phyloP scores from a whole-genome alignment of 2,797 vertebrate species.

The Typhlichthys subterraneus region DNA sequence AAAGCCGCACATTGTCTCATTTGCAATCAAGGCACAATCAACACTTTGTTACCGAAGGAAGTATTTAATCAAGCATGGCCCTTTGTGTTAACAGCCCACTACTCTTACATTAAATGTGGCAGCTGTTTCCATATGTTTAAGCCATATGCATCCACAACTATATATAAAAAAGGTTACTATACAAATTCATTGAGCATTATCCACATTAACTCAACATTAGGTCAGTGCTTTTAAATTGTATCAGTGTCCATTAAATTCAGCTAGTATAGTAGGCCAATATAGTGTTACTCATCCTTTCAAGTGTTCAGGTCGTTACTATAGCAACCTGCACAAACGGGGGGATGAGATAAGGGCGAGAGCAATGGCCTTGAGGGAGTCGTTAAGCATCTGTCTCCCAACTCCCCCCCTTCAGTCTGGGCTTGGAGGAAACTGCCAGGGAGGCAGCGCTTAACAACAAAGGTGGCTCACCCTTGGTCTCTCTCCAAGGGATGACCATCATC shows the following conservation, averaged over 20 bases:
- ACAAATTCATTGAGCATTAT: conserved; percentile 22
- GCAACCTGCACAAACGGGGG: conserved; percentile 77
- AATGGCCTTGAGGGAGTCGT: conserved; percentile 79
- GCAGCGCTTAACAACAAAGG: conserved; percentile 77
- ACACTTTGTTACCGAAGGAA: background rate
- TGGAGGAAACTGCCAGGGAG: conserved; percentile 64
- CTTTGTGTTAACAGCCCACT: background rate
- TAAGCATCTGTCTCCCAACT: conserved; percentile 80
- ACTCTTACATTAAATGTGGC: background rate
- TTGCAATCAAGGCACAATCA: background rate
- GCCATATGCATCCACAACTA: background rate
- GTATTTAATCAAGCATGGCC: background rate
- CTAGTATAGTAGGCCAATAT: conserved; percentile 59
- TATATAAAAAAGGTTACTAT: background rate
- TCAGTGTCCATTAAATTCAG: conserved; percentile 56
- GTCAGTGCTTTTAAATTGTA: conserved; percentile 43
- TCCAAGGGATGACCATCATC: conserved; percentile 70
- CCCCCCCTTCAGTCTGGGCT: conserved; percentile 65
- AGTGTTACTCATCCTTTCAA: conserved; percentile 67
- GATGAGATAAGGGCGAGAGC: conserved; percentile 80
- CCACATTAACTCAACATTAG: conserved; percentile 37
- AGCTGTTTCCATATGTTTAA: conserved; percentile 4
- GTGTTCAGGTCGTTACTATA: conserved; percentile 79
- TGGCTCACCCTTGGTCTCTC: conserved; percentile 65
- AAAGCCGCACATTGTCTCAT: background rate